A percentile compares a stretch with the other conserved stretches of the same genome.
These are phyloP conservation scores for Galemys pyrenaicus DNA, from an alignment of 2,113 vertebrate species.

Conservation along the genomic window DNA sequence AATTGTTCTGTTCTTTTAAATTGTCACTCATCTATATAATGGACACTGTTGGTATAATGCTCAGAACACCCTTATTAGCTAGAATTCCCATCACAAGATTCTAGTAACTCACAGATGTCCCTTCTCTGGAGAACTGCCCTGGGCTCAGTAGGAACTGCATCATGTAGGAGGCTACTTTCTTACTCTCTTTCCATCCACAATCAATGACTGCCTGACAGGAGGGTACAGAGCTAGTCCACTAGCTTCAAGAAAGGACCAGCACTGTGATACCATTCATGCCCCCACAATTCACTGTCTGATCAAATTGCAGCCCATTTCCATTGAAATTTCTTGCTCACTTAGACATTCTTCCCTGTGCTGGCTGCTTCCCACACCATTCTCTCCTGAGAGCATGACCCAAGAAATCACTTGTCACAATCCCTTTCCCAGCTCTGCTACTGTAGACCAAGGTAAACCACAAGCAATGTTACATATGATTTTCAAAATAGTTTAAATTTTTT, in stretches of 20 bases:
- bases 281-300: background rate
- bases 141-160: background rate
- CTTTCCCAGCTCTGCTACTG: background rate
- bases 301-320: background rate
- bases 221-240: background rate
- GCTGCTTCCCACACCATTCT: background rate
- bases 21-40: background rate
- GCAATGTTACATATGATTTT: slow-evolving; percentile 51
- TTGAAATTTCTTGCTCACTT: background rate
- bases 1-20: slow-evolving; percentile 14
- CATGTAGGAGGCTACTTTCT: background rate
- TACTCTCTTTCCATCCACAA: background rate
- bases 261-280: background rate
- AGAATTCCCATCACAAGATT: background rate
- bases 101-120: background rate
- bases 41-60: background rate
- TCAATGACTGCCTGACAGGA: background rate
- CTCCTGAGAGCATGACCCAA: background rate
- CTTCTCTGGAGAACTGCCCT: slow-evolving; percentile 3
- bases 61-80: background rate
- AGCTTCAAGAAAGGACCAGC: background rate
- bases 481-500: slow-evolving; percentile 45
- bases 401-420: background rate
- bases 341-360: background rate
- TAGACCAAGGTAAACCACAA: background rate